phyloP scores from a whole-genome alignment of 2,888 invertebrate genomes.

The Baccha elongata region DNA sequence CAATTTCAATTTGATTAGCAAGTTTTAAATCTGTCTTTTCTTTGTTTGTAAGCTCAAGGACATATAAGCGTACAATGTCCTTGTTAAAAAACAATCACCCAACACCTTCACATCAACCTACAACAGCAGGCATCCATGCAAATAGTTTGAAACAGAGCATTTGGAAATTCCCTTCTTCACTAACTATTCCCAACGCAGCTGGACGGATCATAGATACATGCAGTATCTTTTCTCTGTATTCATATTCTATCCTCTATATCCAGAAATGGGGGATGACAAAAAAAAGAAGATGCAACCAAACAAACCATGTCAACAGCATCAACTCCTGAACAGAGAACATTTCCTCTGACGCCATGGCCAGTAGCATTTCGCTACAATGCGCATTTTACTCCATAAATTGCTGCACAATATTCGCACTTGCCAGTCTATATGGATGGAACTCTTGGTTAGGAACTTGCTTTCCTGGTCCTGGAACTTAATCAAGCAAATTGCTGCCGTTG shows the following conservation, averaged over 20 bases:
- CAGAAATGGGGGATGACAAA: neutral
- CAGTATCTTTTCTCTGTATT: neutral
- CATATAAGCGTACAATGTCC: constrained; percentile 25
- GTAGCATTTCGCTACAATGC: constrained; percentile 62
- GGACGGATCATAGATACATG: constrained; percentile 4
- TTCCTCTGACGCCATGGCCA: constrained; percentile 18
- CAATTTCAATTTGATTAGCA: constrained; percentile 2
- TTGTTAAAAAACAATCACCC: neutral
- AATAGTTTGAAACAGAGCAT: constrained; percentile 37
- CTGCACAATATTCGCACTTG: constrained; percentile 63
- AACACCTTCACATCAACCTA: constrained; percentile 3
- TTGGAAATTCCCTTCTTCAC: constrained; percentile 29
- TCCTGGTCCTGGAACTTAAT: constrained; percentile 66
- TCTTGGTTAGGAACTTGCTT: constrained; percentile 10
- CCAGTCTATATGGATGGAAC: neutral
- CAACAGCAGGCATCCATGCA: constrained; percentile 37
- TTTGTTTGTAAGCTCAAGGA: neutral
- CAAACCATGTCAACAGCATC: constrained; percentile 60
- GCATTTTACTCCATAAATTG: constrained; percentile 71
- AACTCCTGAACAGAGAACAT: constrained; percentile 12
- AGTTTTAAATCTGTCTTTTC: neutral
- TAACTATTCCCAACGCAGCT: constrained; percentile 15
- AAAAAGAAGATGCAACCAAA: constrained; percentile 27
- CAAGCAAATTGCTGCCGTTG: constrained; percentile 69
- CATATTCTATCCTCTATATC: constrained; percentile 4